phyloP scores from a whole-genome alignment of 1,140 invertebrate species.

The Cotesia typhae region DNA sequence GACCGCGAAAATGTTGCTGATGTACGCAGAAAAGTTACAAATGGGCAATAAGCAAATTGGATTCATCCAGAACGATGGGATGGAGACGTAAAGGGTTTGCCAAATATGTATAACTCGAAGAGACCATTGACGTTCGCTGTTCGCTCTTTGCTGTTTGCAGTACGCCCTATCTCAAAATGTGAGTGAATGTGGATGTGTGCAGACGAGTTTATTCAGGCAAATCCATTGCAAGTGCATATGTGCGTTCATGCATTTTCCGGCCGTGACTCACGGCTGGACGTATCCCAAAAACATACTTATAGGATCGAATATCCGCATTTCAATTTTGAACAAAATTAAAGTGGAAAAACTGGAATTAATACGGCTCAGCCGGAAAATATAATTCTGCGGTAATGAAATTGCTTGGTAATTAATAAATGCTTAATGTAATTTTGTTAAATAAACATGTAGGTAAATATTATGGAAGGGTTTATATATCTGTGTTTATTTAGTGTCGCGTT shows the following conservation, averaged over 20 bases:
- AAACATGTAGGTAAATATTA: too few relatives aligned
- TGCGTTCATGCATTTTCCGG: constrained; percentile 31
- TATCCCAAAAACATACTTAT: constrained; percentile 42
- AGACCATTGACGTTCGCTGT: constrained; percentile 37
- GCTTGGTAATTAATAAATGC: too few relatives aligned
- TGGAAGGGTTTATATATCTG: too few relatives aligned
- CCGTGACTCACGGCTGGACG: constrained; percentile 40
- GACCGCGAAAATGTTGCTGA: constrained; percentile 6
- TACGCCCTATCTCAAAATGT: neutral
- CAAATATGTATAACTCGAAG: constrained; percentile 48
- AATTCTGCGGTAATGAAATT: neutral
- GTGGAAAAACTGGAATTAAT: constrained; percentile 5
- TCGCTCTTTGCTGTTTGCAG: constrained; percentile 13
- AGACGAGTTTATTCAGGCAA: constrained; percentile 28
- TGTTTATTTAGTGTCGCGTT: too few relatives aligned
- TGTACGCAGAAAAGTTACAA: constrained; percentile 43
- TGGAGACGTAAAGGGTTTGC: constrained; percentile 40
- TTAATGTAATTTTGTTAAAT: too few relatives aligned
- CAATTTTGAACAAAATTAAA: neutral
- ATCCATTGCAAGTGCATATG: constrained; percentile 36
- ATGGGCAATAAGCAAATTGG: constrained; percentile 54
- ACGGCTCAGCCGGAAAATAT: constrained; percentile 31
- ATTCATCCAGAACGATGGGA: constrained; percentile 40
- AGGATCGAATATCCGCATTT: constrained; percentile 34
- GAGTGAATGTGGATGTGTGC: constrained; percentile 22